These are phyloP conservation scores for Labeo catla DNA, from an alignment of 2,113 vertebrate genomes.

Conservation along the genomic window DNA sequence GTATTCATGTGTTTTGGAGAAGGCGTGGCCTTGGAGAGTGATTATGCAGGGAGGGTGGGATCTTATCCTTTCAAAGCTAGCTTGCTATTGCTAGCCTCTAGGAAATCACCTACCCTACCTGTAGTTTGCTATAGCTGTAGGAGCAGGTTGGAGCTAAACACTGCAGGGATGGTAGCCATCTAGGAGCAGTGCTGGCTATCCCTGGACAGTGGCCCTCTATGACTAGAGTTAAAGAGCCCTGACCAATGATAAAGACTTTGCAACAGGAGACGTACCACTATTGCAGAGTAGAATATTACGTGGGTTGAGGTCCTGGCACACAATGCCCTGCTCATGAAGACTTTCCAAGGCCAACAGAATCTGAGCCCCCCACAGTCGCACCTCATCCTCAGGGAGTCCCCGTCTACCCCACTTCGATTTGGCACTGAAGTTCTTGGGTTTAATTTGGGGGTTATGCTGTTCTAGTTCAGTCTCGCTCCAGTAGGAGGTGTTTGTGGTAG, in stretches of 20 bases:
- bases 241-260: background rate
- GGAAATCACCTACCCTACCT: no score
- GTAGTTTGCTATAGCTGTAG: no score
- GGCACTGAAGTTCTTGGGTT: slow-evolving; percentile 35
- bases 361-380: slow-evolving; percentile 90
- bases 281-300: slow-evolving; percentile 90
- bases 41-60: no score
- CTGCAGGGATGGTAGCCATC: background rate
- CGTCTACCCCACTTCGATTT: slow-evolving; percentile 59
- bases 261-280: slow-evolving; percentile 75
- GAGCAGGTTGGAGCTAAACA: background rate
- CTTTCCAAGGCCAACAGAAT: slow-evolving; percentile 90
- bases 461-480: slow-evolving; percentile 28
- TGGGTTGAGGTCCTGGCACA: slow-evolving; percentile 96
- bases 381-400: slow-evolving; percentile 83
- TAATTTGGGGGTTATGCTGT: slow-evolving; percentile 61
- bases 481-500: background rate
- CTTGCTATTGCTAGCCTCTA: no score
- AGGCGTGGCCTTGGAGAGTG: no score
- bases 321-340: slow-evolving; percentile 92
- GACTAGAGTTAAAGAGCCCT: background rate
- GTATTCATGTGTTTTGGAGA: no score
- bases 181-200: background rate
- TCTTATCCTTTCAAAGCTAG: no score
- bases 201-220: background rate